These are phyloP conservation scores for Phengaris arion DNA, from an alignment of 2,888 invertebrate species.

Conservation along the genomic window DNA sequence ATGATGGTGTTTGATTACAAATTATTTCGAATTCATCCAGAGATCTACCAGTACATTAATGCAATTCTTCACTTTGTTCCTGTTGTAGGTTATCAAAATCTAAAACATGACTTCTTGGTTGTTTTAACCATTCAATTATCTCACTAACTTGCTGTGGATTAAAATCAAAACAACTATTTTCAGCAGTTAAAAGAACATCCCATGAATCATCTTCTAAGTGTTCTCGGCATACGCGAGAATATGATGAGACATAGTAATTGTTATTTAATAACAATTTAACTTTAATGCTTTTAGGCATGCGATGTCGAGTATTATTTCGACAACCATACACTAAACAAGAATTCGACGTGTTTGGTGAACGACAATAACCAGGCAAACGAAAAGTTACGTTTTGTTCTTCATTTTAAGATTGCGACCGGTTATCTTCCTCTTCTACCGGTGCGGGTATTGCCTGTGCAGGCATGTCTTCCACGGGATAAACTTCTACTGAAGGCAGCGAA, in stretches of 20 bases:
- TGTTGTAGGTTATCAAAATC: constrained; percentile 12
- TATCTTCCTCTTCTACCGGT: background rate
- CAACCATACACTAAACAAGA: constrained; percentile 23
- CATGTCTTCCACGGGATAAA: no score
- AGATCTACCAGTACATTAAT: constrained; percentile 1
- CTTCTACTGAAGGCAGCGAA: no score
- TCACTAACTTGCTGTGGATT: background rate
- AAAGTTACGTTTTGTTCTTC: no score
- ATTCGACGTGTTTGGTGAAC: constrained; percentile 16
- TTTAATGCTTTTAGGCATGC: constrained; percentile 20
- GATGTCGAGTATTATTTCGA: constrained; percentile 18
- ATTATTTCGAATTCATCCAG: constrained; percentile 8
- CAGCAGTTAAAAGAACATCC: background rate
- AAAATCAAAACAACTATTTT: constrained; percentile 24
- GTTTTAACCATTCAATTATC: constrained; percentile 15
- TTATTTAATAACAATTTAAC: constrained; percentile 12
- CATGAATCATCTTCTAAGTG: background rate
- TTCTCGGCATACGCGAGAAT: constrained; percentile 14
- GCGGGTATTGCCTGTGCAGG: no score
- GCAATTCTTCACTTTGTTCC: constrained; percentile 12
- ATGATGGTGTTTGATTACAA: constrained; percentile 5
- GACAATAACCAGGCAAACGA: no score
- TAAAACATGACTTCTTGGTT: background rate
- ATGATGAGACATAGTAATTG: constrained; percentile 14
- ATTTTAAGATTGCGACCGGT: no score